Conservation (phyloP, 64 coral and sea anemone species). For the Pachyseris speciosa region DNA sequence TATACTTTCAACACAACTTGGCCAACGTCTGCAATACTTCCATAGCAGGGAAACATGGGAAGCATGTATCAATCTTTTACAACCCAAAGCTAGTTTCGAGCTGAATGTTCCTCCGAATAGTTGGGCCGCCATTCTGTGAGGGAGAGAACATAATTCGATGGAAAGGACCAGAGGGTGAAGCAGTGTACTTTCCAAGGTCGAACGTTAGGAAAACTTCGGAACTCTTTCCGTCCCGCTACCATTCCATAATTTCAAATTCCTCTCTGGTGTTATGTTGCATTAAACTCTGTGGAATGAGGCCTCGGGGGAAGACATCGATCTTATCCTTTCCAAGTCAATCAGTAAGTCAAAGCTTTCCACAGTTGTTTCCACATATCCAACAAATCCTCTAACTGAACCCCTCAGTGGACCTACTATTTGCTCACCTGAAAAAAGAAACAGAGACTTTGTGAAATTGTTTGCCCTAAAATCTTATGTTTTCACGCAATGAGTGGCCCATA, state of each 20-base stretch:
- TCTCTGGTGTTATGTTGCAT: background rate
- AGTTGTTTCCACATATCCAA: conserved; percentile 87
- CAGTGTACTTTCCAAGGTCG: no score
- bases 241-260: background rate
- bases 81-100: background rate
- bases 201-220: no score
- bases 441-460: background rate
- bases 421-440: conserved; percentile 63
- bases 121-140: no score
- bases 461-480: background rate
- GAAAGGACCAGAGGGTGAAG: no score
- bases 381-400: conserved; percentile 93
- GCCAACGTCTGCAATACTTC: background rate
- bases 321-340: conserved; percentile 52
- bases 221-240: no score
- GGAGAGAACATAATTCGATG: no score
- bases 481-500: no score
- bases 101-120: background rate
- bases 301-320: conserved; percentile 19
- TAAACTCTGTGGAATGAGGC: background rate
- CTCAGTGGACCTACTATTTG: conserved; percentile 86
- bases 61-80: background rate
- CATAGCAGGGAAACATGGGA: background rate
- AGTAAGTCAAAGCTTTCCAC: conserved; percentile 89
- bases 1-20: background rate